These are phyloP conservation scores for Ranitomeya imitator DNA, from an alignment of 2,113 vertebrate genomes.

Conservation along the genomic window DNA sequence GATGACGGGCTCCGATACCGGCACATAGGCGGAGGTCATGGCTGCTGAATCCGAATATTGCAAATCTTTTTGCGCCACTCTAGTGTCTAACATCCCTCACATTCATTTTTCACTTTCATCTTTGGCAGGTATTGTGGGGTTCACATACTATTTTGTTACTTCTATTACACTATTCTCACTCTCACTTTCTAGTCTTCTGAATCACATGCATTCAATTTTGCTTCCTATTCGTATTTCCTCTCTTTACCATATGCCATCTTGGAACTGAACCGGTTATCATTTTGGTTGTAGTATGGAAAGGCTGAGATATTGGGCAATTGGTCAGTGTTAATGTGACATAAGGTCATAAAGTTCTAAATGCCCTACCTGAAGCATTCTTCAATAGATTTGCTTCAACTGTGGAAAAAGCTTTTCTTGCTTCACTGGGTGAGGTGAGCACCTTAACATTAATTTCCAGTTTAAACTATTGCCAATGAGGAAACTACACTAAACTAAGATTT, in stretches of 20 bases:
- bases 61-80: too few species aligned
- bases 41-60: neutral
- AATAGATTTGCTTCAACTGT: too few species aligned
- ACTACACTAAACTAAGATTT: too few species aligned
- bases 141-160: constrained; percentile 16
- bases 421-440: too few species aligned
- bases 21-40: neutral
- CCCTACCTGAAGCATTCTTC: neutral
- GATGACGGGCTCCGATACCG: too few species aligned
- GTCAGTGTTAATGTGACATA: neutral
- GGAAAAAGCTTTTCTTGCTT: too few species aligned
- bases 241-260: neutral
- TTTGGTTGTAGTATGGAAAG: neutral
- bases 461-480: too few species aligned
- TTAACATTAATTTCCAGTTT: too few species aligned
- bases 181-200: neutral
- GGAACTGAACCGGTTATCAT: neutral
- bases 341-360: neutral
- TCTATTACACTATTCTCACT: neutral
- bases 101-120: neutral
- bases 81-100: neutral
- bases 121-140: neutral
- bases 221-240: neutral
- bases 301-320: neutral
- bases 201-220: constrained; percentile 15